phyloP scores from a whole-genome alignment of 2,888 invertebrate genomes.

The Julus scanicus region DNA sequence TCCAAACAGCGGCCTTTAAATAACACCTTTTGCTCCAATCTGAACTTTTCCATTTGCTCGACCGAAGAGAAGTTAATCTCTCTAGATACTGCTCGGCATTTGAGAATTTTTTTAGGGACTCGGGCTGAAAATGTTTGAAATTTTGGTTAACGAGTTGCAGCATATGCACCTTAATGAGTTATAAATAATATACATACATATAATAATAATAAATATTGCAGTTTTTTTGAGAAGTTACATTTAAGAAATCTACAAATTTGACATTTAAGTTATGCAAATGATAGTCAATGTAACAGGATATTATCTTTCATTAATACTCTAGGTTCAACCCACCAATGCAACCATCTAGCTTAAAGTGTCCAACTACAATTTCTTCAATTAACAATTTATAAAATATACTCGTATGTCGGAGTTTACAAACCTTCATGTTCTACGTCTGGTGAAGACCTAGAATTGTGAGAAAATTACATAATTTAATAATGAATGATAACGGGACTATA shows the following conservation, averaged over 20 bases:
- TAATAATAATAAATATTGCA: no score
- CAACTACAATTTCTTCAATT: background rate
- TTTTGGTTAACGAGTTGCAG: background rate
- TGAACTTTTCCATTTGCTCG: constrained; percentile 94
- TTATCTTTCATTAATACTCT: no score
- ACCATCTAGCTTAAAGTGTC: background rate
- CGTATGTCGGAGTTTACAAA: constrained; percentile 57
- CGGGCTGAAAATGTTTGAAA: constrained; percentile 72
- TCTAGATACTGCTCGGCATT: constrained; percentile 88
- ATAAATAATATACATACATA: no score
- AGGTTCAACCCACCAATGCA: background rate
- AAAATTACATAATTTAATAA: constrained; percentile 41
- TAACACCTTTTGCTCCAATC: constrained; percentile 82
- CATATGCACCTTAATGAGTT: no score
- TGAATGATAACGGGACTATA: background rate
- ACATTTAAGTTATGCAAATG: no score
- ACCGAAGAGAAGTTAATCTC: constrained; percentile 92
- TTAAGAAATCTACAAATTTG: no score
- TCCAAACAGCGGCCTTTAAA: constrained; percentile 89
- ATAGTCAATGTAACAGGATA: no score
- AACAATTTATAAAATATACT: background rate
- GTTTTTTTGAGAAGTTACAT: no score
- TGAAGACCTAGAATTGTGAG: constrained; percentile 70
- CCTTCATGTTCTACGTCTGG: constrained; percentile 89
- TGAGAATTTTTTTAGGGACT: constrained; percentile 95